These are phyloP conservation scores for Lumbricus terrestris DNA, from an alignment of 2,888 invertebrate species.

Conservation along the genomic window DNA sequence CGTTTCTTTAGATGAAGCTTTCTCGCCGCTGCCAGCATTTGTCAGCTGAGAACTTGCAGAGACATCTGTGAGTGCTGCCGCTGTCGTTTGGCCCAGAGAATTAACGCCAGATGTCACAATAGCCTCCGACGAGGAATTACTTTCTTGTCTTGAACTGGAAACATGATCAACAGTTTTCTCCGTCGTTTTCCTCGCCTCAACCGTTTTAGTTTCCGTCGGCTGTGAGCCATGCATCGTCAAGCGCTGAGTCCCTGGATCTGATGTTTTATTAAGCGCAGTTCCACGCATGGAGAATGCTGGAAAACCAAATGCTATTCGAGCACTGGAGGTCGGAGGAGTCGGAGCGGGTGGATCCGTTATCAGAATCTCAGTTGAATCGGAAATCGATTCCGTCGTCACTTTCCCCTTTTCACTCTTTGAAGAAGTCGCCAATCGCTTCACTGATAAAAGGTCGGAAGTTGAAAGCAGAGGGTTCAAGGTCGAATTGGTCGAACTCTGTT, in stretches of 20 bases:
- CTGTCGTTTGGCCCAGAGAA: not conserved
- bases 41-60: too few species aligned
- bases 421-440: not conserved
- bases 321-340: not conserved
- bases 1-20: too few species aligned
- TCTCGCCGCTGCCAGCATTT: too few species aligned
- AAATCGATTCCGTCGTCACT: not conserved
- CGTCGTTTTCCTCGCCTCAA: not conserved
- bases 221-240: not conserved
- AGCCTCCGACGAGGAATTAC: not conserved
- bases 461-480: not conserved
- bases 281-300: not conserved
- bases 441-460: not conserved
- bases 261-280: not conserved
- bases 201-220: not conserved
- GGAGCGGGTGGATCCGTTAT: conserved; percentile 9
- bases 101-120: not conserved
- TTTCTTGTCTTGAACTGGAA: not conserved
- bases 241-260: not conserved
- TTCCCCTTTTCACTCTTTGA: not conserved
- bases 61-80: not conserved
- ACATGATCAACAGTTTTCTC: not conserved
- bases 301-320: not conserved
- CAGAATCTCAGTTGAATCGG: not conserved
- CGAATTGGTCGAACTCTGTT: not conserved